A percentile compares a stretch with the other conserved stretches of the same genome.
These are phyloP conservation scores for Ptyas mucosa DNA, from an alignment of 2,113 vertebrate genomes.

Conservation along the genomic window DNA sequence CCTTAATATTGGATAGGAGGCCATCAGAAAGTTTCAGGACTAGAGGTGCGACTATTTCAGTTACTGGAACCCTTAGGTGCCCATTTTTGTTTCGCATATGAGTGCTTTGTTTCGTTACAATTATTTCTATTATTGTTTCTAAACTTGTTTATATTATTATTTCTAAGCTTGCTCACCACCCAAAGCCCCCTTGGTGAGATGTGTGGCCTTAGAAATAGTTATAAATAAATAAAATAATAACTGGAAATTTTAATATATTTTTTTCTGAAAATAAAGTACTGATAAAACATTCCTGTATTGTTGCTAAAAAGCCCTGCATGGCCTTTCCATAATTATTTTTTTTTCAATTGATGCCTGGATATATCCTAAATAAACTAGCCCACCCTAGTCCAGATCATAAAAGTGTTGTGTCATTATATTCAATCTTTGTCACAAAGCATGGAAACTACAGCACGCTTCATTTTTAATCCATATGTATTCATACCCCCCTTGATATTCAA, in stretches of 20 bases:
- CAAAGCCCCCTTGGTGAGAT: not conserved
- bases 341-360: not conserved
- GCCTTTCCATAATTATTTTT: not conserved
- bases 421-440: not conserved
- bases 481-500: not conserved
- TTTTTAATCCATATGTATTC: not conserved
- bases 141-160: not conserved
- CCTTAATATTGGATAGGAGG: not conserved
- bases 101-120: not conserved
- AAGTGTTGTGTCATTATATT: not conserved
- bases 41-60: not conserved
- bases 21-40: not conserved
- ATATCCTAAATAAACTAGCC: not conserved
- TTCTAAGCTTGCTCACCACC: not conserved
- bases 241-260: not conserved
- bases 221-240: not conserved
- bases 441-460: not conserved
- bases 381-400: conserved; percentile 7
- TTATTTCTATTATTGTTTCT: not conserved
- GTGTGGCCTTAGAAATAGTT: not conserved
- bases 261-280: not conserved
- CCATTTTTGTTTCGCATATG: not conserved
- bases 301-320: not conserved
- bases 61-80: not conserved
- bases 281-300: not conserved